Evolutionary conservation across 2,888 invertebrate genomes (phyloP), one percentile per base, ranked within the genome.

Genomic region (Pherbina coryleti): DNA sequence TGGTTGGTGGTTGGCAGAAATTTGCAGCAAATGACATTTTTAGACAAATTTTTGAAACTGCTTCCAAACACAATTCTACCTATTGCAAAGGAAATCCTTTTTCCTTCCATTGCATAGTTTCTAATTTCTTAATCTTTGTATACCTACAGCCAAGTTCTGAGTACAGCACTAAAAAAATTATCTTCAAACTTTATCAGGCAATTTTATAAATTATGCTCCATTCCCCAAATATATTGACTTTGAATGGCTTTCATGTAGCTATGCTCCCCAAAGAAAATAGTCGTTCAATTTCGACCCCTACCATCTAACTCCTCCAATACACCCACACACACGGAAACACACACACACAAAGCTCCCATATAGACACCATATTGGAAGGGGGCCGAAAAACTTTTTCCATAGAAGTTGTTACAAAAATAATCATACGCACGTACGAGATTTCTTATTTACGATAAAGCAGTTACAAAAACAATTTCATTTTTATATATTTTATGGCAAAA

Each of bases 361-460:
- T 60, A 60, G 25, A 37, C 34, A 66, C 34, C 11, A 17, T 19
- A n/a, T 34, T 31, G 17, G 9, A 5, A n/a, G 64, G 64, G 34
- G 28, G 34, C n/a, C 19, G 2, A 0, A 55, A 55, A 19, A 34
- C 34, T 31, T n/a, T 60, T 25, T 19, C 22, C 60, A 14, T 28
- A 28, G 7, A 22, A 28, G 60, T 60, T 11, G 28, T n/a, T 19
- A 55, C 19, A 3, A 25, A 78, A 67, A 73, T 64, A 74, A 55
- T 77, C 80, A 80, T 81, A 84, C 81, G 84, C 86, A 86, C 86
- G 86, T 86, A 85, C 83, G 81, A 84, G 85, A 86, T 86, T 85
- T 85, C 85, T 86, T 86, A 86, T 86, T 86, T 86, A 86, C 87
- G 87, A 86, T 86, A 86, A 74, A 62, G 70, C 69, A 69, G 25